phyloP scores from a whole-genome alignment of 1,140 invertebrate species.

The Diachasma alloeum region DNA sequence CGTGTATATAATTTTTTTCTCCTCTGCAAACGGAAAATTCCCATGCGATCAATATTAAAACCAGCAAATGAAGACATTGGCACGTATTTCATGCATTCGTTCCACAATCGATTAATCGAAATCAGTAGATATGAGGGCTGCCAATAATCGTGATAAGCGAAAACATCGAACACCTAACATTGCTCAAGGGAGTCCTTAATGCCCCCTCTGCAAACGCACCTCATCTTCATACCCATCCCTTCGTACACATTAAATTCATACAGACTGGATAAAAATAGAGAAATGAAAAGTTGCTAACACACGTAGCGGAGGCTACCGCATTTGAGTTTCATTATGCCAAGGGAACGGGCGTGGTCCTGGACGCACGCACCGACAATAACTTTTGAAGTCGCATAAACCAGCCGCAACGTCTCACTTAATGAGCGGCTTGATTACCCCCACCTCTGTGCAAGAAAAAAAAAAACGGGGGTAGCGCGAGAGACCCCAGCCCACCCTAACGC shows the following conservation, averaged over 20 bases:
- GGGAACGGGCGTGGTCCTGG: conserved; percentile 45
- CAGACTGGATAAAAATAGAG: not conserved
- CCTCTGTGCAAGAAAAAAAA: not conserved
- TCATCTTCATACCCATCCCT: not conserved
- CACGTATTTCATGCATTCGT: not conserved
- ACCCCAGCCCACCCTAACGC: conserved; percentile 28
- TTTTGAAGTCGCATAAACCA: conserved; percentile 53
- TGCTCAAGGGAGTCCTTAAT: not conserved
- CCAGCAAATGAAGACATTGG: not conserved
- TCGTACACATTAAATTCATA: not conserved
- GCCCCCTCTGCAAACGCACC: not conserved
- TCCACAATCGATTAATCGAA: not conserved
- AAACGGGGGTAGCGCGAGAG: not conserved
- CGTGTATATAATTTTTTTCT: not conserved
- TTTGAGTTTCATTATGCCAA: conserved; percentile 44
- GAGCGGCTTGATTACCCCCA: conserved; percentile 50
- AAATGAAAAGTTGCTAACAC: not conserved
- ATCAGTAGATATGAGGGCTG: not conserved
- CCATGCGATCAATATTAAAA: not conserved
- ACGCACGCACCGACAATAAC: conserved; percentile 52
- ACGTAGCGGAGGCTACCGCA: conserved; percentile 20
- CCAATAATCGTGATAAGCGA: not conserved
- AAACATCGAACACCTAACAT: not conserved
- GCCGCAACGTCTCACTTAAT: conserved; percentile 53
- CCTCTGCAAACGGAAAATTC: not conserved